A percentile compares a stretch with the other conserved stretches of the same genome.
These are phyloP conservation scores for Neodon shergylaensis DNA, from an alignment of 2,113 vertebrate genomes.

Conservation along the genomic window DNA sequence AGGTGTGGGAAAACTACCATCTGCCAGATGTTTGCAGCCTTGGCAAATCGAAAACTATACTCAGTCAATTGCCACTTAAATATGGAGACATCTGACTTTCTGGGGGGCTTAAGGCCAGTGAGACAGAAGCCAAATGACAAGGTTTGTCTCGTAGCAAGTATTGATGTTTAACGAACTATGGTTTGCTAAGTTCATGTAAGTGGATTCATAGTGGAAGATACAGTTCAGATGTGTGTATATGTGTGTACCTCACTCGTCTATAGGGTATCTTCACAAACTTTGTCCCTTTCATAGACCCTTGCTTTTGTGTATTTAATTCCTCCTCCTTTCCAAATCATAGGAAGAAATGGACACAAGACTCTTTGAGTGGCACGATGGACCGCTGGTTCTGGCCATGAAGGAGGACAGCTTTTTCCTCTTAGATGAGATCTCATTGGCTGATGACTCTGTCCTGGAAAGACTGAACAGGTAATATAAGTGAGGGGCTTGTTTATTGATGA, in stretches of 20 bases:
- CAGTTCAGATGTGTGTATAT: neutral
- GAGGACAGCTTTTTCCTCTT: constrained; percentile 94
- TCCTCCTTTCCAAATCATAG: constrained; percentile 79
- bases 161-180: neutral
- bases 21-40: constrained; percentile 95
- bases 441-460: constrained; percentile 97
- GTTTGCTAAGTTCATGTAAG: neutral
- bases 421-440: constrained; percentile 98
- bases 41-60: constrained; percentile 90
- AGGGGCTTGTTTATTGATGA: neutral
- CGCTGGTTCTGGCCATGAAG: constrained; percentile 95
- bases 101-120: constrained; percentile 94
- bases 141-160: constrained; percentile 79
- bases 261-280: neutral
- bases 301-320: neutral
- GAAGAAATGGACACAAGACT: constrained; percentile 88
- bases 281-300: neutral
- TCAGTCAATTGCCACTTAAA: constrained; percentile 96
- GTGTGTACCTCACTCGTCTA: neutral
- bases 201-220: neutral
- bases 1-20: constrained; percentile 99
- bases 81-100: constrained; percentile 98
- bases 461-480: constrained; percentile 92
- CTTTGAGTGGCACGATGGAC: constrained; percentile 97
- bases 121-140: constrained; percentile 88